Percentiles rank a stretch among this genome's conserved stretches.
phyloP scores from a whole-genome alignment of 2,797 vertebrate genomes.

The Micrastur ruficollis region DNA sequence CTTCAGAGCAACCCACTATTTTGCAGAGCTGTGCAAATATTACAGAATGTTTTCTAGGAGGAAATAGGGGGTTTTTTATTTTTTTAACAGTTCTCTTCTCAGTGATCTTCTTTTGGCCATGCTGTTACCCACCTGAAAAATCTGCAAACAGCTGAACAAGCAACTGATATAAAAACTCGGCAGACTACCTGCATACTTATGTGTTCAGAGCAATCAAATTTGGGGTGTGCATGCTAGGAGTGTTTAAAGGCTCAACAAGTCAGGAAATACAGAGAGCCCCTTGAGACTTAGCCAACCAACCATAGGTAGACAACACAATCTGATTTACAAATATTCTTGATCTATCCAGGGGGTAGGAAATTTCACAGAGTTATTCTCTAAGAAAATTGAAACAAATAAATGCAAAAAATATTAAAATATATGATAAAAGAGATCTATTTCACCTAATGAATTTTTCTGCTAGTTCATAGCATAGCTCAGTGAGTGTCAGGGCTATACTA shows the following conservation, averaged over 20 bases:
- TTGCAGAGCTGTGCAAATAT: not conserved
- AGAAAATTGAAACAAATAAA: not conserved
- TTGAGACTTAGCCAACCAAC: not conserved
- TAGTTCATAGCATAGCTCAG: not conserved
- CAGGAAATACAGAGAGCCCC: not conserved
- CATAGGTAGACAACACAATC: not conserved
- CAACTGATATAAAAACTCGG: not conserved
- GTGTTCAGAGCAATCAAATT: not conserved
- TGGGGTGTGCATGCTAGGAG: not conserved
- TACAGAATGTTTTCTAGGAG: not conserved
- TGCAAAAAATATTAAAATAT: not conserved
- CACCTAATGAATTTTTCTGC: not conserved
- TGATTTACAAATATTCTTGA: not conserved
- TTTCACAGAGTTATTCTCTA: not conserved
- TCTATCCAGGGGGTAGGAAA: not conserved
- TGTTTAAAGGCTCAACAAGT: not conserved
- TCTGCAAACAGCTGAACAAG: not conserved
- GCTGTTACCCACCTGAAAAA: not conserved
- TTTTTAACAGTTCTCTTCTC: not conserved
- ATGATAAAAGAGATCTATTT: not conserved
- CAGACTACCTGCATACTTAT: not conserved
- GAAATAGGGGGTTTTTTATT: not conserved
- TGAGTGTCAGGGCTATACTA: not conserved
- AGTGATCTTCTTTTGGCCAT: not conserved
- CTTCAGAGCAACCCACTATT: not conserved